phyloP scores from a whole-genome alignment of 2,797 vertebrate genomes.

The Xerus rutilus region DNA sequence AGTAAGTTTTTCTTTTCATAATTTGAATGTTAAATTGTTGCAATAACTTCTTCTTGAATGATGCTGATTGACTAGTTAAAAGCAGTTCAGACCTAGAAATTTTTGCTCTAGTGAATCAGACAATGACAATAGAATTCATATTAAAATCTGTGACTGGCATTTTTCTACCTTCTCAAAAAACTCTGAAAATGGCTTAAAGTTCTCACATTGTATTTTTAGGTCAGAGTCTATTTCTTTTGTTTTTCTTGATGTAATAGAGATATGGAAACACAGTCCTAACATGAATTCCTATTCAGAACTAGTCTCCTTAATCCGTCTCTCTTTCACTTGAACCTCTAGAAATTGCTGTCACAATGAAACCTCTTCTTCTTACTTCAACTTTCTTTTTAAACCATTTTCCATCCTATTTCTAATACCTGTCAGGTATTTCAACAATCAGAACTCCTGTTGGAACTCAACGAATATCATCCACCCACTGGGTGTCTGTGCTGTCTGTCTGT shows the following conservation, averaged over 20 bases:
- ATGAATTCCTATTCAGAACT: background rate
- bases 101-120: slow-evolving; percentile 47
- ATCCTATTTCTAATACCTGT: background rate
- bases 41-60: slow-evolving; percentile 12
- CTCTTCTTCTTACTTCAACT: background rate
- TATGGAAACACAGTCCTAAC: background rate
- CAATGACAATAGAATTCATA: slow-evolving; percentile 36
- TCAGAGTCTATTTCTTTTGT: slow-evolving; percentile 21
- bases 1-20: slow-evolving; percentile 35
- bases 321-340: background rate
- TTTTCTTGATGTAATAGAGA: background rate
- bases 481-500: background rate
- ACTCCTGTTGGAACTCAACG: background rate
- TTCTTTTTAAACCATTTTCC: background rate
- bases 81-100: slow-evolving; percentile 5
- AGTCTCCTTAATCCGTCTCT: background rate
- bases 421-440: background rate
- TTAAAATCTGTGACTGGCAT: slow-evolving; percentile 46
- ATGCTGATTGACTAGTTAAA: slow-evolving; percentile 58
- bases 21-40: slow-evolving; percentile 57
- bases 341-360: background rate
- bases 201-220: background rate
- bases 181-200: slow-evolving; percentile 37
- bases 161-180: slow-evolving; percentile 38
- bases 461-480: background rate